Percentiles rank a stretch among this genome's conserved stretches.
phyloP scores from a whole-genome alignment of 2,888 invertebrate genomes.

The Caenorhabditis afra region DNA sequence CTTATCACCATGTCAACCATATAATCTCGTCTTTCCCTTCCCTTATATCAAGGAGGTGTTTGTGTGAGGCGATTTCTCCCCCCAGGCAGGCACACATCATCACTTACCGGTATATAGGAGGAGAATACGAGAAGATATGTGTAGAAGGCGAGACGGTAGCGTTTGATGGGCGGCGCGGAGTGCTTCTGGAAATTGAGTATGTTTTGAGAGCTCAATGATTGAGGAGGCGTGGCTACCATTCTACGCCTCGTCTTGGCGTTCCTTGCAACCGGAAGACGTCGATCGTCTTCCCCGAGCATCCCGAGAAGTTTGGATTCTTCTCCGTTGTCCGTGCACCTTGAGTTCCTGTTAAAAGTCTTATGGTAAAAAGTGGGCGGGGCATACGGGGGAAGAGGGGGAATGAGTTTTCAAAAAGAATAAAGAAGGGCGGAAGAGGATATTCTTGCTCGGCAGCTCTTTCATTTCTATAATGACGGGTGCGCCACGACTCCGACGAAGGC shows the following conservation, averaged over 20 bases:
- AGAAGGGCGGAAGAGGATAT: background rate
- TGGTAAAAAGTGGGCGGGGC: background rate
- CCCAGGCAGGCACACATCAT: too few species aligned
- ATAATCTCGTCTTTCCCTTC: background rate
- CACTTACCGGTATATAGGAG: too few species aligned
- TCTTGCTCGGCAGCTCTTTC: background rate
- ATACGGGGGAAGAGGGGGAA: background rate
- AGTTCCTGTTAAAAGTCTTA: background rate
- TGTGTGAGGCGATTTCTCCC: too few species aligned
- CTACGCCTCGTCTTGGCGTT: background rate
- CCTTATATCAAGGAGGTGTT: too few species aligned
- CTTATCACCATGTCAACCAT: conserved; percentile 22
- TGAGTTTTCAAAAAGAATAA: background rate
- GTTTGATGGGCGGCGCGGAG: too few species aligned
- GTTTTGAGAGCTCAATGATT: background rate
- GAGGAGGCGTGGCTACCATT: background rate
- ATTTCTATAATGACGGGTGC: background rate
- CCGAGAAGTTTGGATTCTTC: too few species aligned
- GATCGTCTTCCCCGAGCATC: background rate
- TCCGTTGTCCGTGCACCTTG: background rate
- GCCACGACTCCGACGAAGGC: background rate
- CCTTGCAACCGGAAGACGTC: background rate
- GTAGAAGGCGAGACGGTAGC: too few species aligned
- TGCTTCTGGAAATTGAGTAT: too few species aligned
- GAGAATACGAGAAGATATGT: too few species aligned